Evolutionary conservation across 2,888 invertebrate genomes (phyloP).

Genomic region (Aproaerema taeniolella): DNA sequence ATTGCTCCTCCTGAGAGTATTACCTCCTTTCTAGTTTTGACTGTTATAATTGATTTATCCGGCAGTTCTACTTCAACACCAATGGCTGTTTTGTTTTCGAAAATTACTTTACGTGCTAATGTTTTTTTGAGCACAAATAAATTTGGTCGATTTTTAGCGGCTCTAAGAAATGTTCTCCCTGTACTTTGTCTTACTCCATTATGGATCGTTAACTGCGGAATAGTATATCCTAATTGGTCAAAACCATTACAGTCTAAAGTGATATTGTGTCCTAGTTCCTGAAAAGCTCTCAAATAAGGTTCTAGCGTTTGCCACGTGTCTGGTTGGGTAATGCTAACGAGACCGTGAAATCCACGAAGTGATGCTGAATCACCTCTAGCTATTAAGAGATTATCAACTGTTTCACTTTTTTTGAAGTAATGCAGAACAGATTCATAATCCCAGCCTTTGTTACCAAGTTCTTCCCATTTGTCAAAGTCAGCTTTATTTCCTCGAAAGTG

Average conservation of each 20-base stretch:
- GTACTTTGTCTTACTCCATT: constrained; percentile 36
- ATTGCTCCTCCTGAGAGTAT: constrained; percentile 47
- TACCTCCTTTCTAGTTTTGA: constrained; percentile 37
- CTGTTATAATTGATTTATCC: constrained; percentile 20
- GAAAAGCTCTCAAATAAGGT: constrained; percentile 39
- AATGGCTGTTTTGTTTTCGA: constrained; percentile 29
- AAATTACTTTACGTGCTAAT: constrained; percentile 34
- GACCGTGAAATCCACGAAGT: constrained; percentile 23
- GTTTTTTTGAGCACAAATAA: constrained; percentile 40
- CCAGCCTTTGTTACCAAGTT: constrained; percentile 66
- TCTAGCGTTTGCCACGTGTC: constrained; percentile 32
- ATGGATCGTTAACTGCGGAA: constrained; percentile 31
- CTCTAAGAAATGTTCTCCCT: constrained; percentile 34
- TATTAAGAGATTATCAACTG: constrained; percentile 14
- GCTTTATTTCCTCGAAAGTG: constrained; percentile 78
- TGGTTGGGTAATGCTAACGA: constrained; percentile 26
- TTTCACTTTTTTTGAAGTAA: constrained; percentile 28
- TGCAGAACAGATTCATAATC: constrained; percentile 22
- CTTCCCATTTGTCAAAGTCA: constrained; percentile 81
- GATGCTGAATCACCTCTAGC: constrained; percentile 32
- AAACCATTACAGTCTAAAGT: constrained; percentile 35
- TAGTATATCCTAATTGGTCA: constrained; percentile 37
- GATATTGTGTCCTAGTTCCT: constrained; percentile 37
- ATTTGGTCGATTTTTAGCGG: constrained; percentile 36
- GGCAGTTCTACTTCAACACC: constrained; percentile 36